Evolutionary conservation across 2,113 vertebrate species (phyloP).

Genomic region (Boulengeromyrus knoepffleri): DNA sequence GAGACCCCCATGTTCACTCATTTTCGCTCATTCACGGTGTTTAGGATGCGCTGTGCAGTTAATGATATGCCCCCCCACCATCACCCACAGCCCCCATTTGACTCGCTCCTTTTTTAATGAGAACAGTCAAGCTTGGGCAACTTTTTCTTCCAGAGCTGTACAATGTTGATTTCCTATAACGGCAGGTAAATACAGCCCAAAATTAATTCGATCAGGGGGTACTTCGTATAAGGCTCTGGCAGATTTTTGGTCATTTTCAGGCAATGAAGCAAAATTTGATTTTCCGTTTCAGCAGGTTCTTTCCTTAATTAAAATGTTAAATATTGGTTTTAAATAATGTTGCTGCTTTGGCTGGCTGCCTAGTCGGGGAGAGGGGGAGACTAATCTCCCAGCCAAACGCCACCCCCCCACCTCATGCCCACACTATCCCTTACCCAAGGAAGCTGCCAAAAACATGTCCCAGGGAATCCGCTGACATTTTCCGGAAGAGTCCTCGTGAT

Average conservation of each 20-base stretch:
- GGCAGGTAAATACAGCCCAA: slow-evolving; percentile 8
- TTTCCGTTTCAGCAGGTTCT: slow-evolving; percentile 21
- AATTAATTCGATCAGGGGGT: slow-evolving; percentile 26
- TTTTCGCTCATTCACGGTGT: neutral
- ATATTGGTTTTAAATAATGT: slow-evolving; percentile 29
- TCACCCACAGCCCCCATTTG: neutral
- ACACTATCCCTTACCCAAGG: neutral
- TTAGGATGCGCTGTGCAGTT: neutral
- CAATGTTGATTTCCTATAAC: neutral
- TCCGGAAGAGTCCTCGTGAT: neutral
- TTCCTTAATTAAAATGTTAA: slow-evolving; percentile 39
- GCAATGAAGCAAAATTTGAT: slow-evolving; percentile 28
- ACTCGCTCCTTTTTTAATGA: neutral
- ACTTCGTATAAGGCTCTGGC: slow-evolving; percentile 15
- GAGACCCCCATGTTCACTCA: neutral
- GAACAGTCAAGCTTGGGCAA: neutral
- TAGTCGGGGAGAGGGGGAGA: slow-evolving; percentile 6
- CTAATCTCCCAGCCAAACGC: slow-evolving; percentile 25
- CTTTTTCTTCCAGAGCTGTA: neutral
- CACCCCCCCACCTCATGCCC: neutral
- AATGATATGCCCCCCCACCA: neutral
- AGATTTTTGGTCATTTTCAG: slow-evolving; percentile 20
- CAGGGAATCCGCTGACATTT: neutral
- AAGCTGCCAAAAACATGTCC: neutral
- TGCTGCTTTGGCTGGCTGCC: slow-evolving; percentile 25